These are phyloP conservation scores for Corella eumyota DNA, from an alignment of 23 tunicate species.

Conservation along the genomic window DNA sequence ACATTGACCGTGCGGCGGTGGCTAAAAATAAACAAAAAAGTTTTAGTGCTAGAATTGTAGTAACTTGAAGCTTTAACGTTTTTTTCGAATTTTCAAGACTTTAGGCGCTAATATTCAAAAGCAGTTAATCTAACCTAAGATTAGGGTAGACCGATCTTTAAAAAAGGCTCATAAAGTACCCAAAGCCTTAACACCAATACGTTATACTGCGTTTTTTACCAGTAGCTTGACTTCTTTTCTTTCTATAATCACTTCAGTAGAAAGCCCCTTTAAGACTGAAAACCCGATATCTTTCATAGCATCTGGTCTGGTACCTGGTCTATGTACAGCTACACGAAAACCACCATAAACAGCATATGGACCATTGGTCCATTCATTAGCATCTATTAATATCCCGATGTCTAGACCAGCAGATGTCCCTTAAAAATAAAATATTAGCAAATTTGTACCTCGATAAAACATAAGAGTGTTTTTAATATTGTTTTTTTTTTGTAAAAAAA, in stretches of 20 bases:
- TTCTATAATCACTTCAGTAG: background rate
- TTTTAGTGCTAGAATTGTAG: too few relatives aligned
- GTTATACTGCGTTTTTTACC: background rate
- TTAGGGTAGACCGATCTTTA: too few relatives aligned
- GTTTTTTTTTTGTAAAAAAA: too few relatives aligned
- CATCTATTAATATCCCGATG: background rate
- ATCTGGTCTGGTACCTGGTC: slow-evolving; percentile 1
- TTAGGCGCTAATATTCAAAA: too few relatives aligned
- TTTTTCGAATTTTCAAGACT: too few relatives aligned
- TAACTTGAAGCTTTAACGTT: too few relatives aligned
- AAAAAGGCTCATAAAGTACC: too few relatives aligned
- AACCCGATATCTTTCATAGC: background rate
- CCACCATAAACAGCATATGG: slow-evolving; percentile 1
- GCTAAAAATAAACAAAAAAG: slow-evolving; percentile 8
- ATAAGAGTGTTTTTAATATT: too few relatives aligned
- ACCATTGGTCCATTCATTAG: slow-evolving; percentile 2
- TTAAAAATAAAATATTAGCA: background rate
- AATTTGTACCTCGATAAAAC: too few relatives aligned
- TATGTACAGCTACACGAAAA: slow-evolving; percentile 3
- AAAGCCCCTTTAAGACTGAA: background rate
- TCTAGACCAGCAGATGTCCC: background rate
- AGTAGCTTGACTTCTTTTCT: background rate
- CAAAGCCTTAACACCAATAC: too few relatives aligned
- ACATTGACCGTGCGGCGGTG: slow-evolving; percentile 41
- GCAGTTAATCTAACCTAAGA: too few relatives aligned